Conservation (phyloP, 2,888 invertebrate species). For the Caenorhabditis sp. region DNA sequence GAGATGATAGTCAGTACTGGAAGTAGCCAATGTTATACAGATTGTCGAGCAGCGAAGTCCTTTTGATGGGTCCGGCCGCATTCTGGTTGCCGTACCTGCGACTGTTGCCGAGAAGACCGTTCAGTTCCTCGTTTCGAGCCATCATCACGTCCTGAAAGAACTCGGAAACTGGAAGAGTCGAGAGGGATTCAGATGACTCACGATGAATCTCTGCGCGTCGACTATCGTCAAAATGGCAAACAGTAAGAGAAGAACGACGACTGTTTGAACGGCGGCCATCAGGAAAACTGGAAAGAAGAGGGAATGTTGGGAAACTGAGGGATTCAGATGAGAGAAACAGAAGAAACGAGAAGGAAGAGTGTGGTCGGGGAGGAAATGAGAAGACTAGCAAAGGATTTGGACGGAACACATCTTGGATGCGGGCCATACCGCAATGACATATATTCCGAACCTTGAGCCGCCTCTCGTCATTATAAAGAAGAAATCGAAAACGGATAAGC, state of each 20-base stretch:
- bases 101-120: constrained; percentile 40
- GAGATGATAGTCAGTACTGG: constrained; percentile 51
- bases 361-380: too few relatives aligned
- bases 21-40: constrained; percentile 59
- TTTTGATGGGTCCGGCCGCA: constrained; percentile 26
- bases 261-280: constrained; percentile 21
- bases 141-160: constrained; percentile 57
- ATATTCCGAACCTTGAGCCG: too few relatives aligned
- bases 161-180: too few relatives aligned
- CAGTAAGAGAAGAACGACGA: constrained; percentile 14
- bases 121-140: constrained; percentile 57
- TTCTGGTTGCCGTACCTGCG: constrained; percentile 36
- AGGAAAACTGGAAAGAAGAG: constrained; percentile 10
- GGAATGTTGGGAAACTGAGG: too few relatives aligned
- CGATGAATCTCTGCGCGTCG: constrained; percentile 51
- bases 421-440: too few relatives aligned
- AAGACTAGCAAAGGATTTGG: neutral
- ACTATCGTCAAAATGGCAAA: constrained; percentile 20
- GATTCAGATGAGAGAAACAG: neutral
- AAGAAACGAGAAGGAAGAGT: neutral
- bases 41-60: constrained; percentile 56
- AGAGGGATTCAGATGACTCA: too few relatives aligned
- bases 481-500: too few relatives aligned
- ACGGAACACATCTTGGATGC: neutral
- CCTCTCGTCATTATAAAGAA: too few relatives aligned